A percentile compares a stretch with the other conserved stretches of the same genome.
phyloP scores from a whole-genome alignment of 1,140 invertebrate species.

The Drosophila mojavensis region DNA sequence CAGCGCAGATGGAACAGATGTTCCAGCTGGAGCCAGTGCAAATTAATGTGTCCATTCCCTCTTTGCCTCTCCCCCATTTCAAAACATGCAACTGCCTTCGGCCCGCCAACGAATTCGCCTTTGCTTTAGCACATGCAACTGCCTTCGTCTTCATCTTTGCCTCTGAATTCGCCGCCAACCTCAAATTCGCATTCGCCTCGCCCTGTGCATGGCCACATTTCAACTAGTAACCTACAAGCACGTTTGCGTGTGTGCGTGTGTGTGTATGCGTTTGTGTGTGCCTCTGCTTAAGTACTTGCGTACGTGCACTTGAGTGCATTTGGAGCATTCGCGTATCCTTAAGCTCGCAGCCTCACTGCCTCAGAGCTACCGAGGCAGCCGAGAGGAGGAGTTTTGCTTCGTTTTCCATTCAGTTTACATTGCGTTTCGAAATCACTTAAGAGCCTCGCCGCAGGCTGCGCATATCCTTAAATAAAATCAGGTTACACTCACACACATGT shows the following conservation, averaged over 20 bases:
- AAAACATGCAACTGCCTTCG: conserved; percentile 27
- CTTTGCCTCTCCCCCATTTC: conserved; percentile 8
- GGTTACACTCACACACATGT: conserved; percentile 50
- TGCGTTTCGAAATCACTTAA: conserved; percentile 71
- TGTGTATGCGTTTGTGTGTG: conserved; percentile 23
- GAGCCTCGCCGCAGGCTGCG: conserved; percentile 57
- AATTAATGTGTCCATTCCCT: conserved; percentile 44
- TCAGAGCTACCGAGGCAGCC: conserved; percentile 14
- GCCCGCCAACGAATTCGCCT: background rate
- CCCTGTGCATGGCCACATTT: conserved; percentile 9
- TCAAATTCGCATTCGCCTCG: background rate
- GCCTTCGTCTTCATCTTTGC: conserved; percentile 16
- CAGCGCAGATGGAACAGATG: conserved; percentile 70
- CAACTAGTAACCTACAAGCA: conserved; percentile 77
- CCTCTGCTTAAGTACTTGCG: conserved; percentile 67
- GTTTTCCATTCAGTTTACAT: conserved; percentile 34
- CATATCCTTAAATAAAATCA: conserved; percentile 76
- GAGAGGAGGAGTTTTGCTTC: conserved; percentile 30
- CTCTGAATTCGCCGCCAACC: background rate
- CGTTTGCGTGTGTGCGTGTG: background rate
- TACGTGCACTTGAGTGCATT: conserved; percentile 66
- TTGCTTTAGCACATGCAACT: conserved; percentile 5
- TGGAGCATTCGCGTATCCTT: conserved; percentile 51
- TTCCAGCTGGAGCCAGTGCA: conserved; percentile 60
- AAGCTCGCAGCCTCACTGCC: conserved; percentile 15